Conservation (phyloP, 2,113 vertebrate species). For the Spilogale gracilis region DNA sequence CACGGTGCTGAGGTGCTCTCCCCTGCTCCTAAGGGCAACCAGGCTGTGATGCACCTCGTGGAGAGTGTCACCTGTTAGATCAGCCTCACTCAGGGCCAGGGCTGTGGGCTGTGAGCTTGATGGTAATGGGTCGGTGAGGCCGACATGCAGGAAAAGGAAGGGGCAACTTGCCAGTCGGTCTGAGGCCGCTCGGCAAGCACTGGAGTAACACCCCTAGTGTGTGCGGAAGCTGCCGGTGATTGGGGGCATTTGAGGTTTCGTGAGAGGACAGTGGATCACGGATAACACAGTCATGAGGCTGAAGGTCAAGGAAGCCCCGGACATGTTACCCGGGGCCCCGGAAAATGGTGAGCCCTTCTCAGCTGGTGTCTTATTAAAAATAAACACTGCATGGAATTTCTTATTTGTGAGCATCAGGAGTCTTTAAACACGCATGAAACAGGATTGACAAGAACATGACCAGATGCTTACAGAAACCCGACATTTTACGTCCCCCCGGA, state of each 20-base stretch:
- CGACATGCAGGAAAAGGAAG: neutral
- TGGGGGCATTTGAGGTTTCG: neutral
- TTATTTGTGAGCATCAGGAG: neutral
- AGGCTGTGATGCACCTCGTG: neutral
- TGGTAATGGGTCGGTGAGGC: neutral
- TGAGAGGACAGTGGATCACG: neutral
- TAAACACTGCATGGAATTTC: neutral
- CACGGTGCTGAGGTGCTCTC: rapidly evolving
- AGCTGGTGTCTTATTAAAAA: neutral
- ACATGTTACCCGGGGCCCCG: neutral
- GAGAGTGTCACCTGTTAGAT: neutral
- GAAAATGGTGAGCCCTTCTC: neutral
- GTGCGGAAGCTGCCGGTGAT: neutral
- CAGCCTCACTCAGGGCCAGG: rapidly evolving
- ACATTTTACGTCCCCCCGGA: neutral
- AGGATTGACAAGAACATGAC: neutral
- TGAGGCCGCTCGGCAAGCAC: neutral
- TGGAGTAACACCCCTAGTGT: neutral
- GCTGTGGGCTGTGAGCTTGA: neutral
- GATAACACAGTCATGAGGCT: neutral
- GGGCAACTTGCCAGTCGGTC: neutral
- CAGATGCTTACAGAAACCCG: neutral
- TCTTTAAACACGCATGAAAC: neutral
- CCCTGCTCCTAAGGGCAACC: rapidly evolving
- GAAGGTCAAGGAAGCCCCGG: neutral